Evolutionary conservation across 2,113 vertebrate species (phyloP).

Genomic region (Regulus satrapa): DNA sequence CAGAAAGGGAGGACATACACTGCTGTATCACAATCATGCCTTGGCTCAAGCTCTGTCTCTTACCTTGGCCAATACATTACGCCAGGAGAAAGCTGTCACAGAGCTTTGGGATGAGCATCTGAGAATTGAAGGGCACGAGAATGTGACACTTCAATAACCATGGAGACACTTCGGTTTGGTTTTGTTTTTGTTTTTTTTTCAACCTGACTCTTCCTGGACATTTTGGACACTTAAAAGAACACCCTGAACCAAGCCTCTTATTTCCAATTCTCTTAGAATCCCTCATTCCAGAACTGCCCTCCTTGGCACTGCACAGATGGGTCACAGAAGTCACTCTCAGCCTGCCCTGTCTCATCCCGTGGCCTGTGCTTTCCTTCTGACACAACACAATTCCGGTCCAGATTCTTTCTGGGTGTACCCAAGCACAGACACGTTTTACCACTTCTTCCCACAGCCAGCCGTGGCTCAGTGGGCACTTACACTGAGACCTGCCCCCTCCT

Average conservation of each 20-base stretch:
- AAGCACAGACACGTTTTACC: background rate
- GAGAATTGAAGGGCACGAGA: background rate
- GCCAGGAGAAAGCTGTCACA: background rate
- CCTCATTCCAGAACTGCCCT: background rate
- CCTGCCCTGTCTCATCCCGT: background rate
- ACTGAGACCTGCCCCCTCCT: background rate
- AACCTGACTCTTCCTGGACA: background rate
- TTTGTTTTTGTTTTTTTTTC: too few species aligned
- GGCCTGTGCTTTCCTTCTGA: background rate
- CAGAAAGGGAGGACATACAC: background rate
- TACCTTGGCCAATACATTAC: background rate
- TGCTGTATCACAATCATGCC: background rate
- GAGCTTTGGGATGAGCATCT: background rate
- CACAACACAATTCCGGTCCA: background rate
- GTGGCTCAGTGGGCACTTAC: accelerated
- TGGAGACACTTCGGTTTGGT: accelerated
- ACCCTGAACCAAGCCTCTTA: background rate
- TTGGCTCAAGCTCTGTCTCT: background rate
- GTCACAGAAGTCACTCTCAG: background rate
- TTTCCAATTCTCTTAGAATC: background rate
- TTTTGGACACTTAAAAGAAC: background rate
- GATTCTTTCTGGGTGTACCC: too few species aligned
- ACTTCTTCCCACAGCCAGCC: background rate
- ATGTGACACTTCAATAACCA: background rate
- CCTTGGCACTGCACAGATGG: background rate